Base-by-base conservation (phyloP, 2,888 invertebrate genomes). In the Euzetes globulus region DNA sequence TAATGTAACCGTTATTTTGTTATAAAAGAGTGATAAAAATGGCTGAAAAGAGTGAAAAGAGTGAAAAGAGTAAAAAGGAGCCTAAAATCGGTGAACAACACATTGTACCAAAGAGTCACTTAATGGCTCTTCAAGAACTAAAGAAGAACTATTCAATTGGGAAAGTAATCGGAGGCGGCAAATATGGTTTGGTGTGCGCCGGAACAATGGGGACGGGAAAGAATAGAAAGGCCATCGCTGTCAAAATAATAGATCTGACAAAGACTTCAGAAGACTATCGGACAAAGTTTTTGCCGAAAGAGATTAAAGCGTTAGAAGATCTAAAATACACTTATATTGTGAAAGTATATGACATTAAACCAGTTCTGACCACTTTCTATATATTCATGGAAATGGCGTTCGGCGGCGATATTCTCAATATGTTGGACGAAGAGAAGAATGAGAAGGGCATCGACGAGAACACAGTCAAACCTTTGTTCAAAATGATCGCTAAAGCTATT, bases 181-280 rank as follows among this genome's bases (percentile, higher is more conserved):
- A 41, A 25, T 76, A 74, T 41, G 47, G 71, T 27, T 19, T 25
- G 11, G 74, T 76, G 7, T 72, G 58, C 29, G 29, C 19, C 17
- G 76, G 45, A 22, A 70, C 22, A n/a, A n/a, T 52, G 19, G 22
- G 6, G 1, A 25, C 19, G 7, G 19, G 27, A 22, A 22, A 27
- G 7, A 71, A 84, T 78, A 81, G 80, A 3, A 78, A 82, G 72
- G 82, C 82, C 77, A 80, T 85, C 17, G 84, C 82, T 4, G 81
- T 81, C 80, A 92, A 92, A 84, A 91, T 95, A 81, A 88, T 92
- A 76, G 92, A 86, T 78, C 85, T 86, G 79, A 83, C 82, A 75
- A 84, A 84, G 78, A 86, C 87, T 0, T 87, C 87, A 0, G 81
- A 81, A 41, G 88, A 88, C 77, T 89, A 88, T 80, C 85, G 87